Base-by-base conservation (phyloP, 2,888 invertebrate species). In the Eupithecia abbreviata region DNA sequence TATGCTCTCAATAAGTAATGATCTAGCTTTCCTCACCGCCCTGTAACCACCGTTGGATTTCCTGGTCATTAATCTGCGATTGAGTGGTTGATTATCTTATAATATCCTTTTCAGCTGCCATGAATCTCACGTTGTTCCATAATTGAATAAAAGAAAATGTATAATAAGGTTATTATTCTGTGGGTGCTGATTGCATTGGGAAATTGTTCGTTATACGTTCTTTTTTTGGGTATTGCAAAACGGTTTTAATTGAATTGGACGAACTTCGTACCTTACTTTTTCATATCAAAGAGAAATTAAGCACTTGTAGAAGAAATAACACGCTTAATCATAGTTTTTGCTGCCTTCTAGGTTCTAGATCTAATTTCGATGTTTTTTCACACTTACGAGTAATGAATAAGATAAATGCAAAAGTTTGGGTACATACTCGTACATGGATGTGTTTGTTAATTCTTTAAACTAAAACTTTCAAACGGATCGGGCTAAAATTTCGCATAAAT, bases 11-110 rank as follows among this genome's bases (percentile, higher is more conserved):
- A 2, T 1, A n/a, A 5, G n/a, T 12, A 43, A 47, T 71, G 45
- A 45, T 30, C 12, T 18, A 75, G 66, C 72, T 58, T n/a, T 65
- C 91, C 30, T 66, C 15, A n/a, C 42, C 5, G 6, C 7, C 15
- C 72, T 79, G 89, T 90, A 89, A 88, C 88, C 90, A 86, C 88
- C 85, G 89, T 87, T 88, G 89, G 89, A 89, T 91, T 90, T 85
- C 87, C 80, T 80, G 81, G 81, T 85, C 89, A 90, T 91, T 90
- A 89, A 83, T 84, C 80, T 88, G 84, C 84, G 85, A 88, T 91
- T 87, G 87, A 85, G 84, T 85, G 86, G 86, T 87, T 87, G 88
- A 90, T 90, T 90, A 89, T 90, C 89, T 87, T 88, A 85, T 85
- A 84, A 86, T 86, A 88, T 86, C 88, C 85, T 86, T 84, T 85